Evolutionary conservation across 2,113 vertebrate species (phyloP).

Genomic region (Sebastes fasciatus): DNA sequence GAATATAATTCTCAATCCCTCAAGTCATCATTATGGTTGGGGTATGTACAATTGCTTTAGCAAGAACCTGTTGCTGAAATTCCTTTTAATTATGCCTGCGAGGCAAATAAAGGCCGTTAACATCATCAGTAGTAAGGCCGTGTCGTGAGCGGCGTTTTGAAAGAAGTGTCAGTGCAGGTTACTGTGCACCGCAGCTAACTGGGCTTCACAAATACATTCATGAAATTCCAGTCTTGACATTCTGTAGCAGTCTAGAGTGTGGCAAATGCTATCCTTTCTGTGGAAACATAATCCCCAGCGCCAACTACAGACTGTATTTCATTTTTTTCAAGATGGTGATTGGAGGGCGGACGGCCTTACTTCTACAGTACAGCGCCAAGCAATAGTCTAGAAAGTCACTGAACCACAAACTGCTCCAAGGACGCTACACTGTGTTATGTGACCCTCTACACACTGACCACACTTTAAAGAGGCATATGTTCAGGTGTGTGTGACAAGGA

Average conservation of each 20-base stretch:
- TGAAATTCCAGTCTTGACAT: constrained; percentile 60
- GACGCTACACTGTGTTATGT: constrained; percentile 11
- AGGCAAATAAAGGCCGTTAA: constrained; percentile 21
- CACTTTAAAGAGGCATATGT: constrained; percentile 36
- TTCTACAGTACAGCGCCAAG: constrained; percentile 38
- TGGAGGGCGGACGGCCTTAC: constrained; percentile 42
- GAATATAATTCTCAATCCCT: constrained; percentile 21
- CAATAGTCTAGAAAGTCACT: constrained; percentile 49
- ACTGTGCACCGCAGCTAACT: constrained; percentile 37
- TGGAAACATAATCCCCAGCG: constrained; percentile 61
- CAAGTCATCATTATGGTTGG: neutral
- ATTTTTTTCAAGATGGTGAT: constrained; percentile 49
- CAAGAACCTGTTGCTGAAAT: constrained; percentile 16
- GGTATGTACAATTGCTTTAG: neutral
- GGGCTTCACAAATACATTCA: constrained; percentile 60
- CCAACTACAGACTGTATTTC: constrained; percentile 48
- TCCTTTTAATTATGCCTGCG: constrained; percentile 28
- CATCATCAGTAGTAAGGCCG: neutral
- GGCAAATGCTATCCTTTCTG: constrained; percentile 51
- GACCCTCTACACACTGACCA: constrained; percentile 34
- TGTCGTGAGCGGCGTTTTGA: constrained; percentile 17
- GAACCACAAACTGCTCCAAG: constrained; percentile 47
- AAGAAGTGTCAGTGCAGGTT: constrained; percentile 20
- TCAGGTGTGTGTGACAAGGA: constrained; percentile 5
- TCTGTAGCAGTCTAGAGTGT: constrained; percentile 49